Base-by-base conservation (phyloP, 2,797 vertebrate species). In the Scleropages formosus region DNA sequence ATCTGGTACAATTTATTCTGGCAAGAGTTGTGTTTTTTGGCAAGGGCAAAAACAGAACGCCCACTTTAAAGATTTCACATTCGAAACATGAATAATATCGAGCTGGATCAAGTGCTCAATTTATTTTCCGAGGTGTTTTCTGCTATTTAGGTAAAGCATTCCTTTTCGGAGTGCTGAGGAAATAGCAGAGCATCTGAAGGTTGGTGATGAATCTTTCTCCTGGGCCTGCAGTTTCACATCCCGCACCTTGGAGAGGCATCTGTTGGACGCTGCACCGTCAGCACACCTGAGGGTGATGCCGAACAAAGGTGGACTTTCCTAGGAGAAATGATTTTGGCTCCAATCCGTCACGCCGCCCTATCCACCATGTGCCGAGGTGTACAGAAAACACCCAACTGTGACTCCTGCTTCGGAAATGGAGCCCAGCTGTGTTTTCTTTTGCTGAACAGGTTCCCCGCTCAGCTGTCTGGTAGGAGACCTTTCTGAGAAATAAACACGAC, bases 1-100 rank as follows among this genome's bases (percentile, higher is more conserved):
- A 83, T 84, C 84, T 85, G 84, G 77, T 63, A 65, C 71, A 72
- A 72, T 84, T 84, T 84, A 80, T 80, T 80, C 78, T 84, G 83
- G 83, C 84, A 82, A 47, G 24, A 53, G 74, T 44, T 72, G 49
- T 80, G 78, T 84, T 85, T n/a, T 78, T 83, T 81, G 75, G 81
- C 62, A 20, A 77, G 80, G 78, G 76, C 58, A 49, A 78, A 82
- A 77, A 82, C 76, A 68, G 58, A 72, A 82, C 75, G 73, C 78
- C 77, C 77, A 78, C 77, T 44, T 80, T 81, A 22, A 20, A 39
- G 67, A 70, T 78, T 78, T 72, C 10, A 69, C 18, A 22, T 77
- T 78, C 77, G 46, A 76, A 60, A 77, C 53, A 63, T 67, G 60
- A 81, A 77, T 46, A 67, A 51, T 58, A 72, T 74, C 74, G 72